phyloP scores from a whole-genome alignment of 2,888 invertebrate species.

The Drosophila mulleri region DNA sequence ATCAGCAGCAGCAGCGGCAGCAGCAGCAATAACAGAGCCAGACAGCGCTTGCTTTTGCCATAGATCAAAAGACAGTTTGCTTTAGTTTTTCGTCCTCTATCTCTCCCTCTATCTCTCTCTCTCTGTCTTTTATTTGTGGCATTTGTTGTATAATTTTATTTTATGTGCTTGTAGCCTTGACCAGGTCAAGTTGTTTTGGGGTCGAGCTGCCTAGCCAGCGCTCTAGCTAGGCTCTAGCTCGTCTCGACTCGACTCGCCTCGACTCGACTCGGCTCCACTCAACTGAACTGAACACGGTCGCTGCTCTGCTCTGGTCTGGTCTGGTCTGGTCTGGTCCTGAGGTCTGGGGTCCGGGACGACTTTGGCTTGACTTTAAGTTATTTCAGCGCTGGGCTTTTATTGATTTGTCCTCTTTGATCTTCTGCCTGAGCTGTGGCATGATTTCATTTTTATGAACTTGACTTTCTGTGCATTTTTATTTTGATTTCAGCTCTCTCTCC shows the following conservation, averaged over 20 bases:
- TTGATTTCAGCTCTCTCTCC: slow-evolving; percentile 33
- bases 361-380: slow-evolving; percentile 73
- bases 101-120: neutral
- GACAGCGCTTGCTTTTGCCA: slow-evolving; percentile 48
- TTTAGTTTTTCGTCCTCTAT: slow-evolving; percentile 64
- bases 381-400: slow-evolving; percentile 70
- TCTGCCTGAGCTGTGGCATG: slow-evolving; percentile 76
- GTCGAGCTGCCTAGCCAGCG: slow-evolving; percentile 58
- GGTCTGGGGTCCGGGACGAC: slow-evolving; percentile 38
- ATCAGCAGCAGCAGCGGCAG: slow-evolving; percentile 31
- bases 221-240: slow-evolving; percentile 31
- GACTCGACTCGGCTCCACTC: slow-evolving; percentile 6
- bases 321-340: slow-evolving; percentile 5
- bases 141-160: slow-evolving; percentile 79
- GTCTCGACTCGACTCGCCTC: neutral
- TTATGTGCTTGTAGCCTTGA: slow-evolving; percentile 82
- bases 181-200: slow-evolving; percentile 80
- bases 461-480: slow-evolving; percentile 66
- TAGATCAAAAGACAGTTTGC: slow-evolving; percentile 82
- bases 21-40: slow-evolving; percentile 14
- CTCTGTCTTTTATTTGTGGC: slow-evolving; percentile 1
- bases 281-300: slow-evolving; percentile 1
- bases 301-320: slow-evolving; percentile 1
- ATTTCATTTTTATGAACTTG: slow-evolving; percentile 82
- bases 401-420: slow-evolving; percentile 83